Conservation (phyloP, 2,888 invertebrate species). For the Tetrapedia diversipes region DNA sequence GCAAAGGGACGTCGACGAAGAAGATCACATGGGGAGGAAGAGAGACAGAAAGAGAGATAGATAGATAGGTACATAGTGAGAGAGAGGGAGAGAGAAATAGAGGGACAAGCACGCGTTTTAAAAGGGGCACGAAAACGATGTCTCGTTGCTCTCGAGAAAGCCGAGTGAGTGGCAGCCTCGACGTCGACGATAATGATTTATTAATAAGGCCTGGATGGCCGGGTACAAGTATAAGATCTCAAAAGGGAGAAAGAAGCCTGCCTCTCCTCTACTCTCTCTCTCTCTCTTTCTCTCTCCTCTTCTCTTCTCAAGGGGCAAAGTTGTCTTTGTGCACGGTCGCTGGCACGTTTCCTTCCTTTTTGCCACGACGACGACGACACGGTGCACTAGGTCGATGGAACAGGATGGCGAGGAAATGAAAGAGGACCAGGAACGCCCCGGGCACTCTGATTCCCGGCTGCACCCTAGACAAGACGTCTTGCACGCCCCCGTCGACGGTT, state of each 20-base stretch:
- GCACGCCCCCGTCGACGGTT: conserved; percentile 17
- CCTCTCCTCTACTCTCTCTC: background rate
- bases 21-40: no score
- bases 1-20: conserved; percentile 20
- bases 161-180: conserved; percentile 37
- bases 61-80: no score
- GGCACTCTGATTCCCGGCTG: conserved; percentile 38
- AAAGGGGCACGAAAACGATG: conserved; percentile 48
- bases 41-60: background rate
- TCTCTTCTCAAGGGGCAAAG: conserved; percentile 45
- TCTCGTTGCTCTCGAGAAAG: conserved; percentile 36
- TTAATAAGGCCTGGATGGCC: conserved; percentile 54
- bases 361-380: conserved; percentile 26
- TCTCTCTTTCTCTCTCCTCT: background rate
- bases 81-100: background rate
- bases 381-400: conserved; percentile 45
- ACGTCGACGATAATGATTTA: conserved; percentile 63
- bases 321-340: conserved; percentile 50
- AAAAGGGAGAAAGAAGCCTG: conserved; percentile 27
- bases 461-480: conserved; percentile 25
- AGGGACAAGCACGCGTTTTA: conserved; percentile 8
- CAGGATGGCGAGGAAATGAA: conserved; percentile 45
- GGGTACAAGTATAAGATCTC: conserved; percentile 39
- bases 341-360: conserved; percentile 45
- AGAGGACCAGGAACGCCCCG: conserved; percentile 44